Evolutionary conservation across 2,113 vertebrate genomes (phyloP), one percentile per base, ranked within the genome.

Genomic region (Setophaga kirtlandii): DNA sequence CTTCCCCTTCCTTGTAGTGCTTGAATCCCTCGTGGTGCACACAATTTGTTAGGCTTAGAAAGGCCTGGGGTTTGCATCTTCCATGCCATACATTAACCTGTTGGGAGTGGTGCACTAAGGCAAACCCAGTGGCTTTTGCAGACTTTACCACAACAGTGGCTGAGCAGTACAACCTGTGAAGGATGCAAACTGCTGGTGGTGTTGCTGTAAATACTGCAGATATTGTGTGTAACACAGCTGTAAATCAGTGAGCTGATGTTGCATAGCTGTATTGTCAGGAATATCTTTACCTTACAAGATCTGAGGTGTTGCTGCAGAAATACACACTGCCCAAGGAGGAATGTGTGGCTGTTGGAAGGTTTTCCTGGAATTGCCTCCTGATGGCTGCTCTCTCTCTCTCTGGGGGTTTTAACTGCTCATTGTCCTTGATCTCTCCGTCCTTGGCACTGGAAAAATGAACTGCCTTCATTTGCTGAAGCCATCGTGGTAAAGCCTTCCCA

Each of bases 141-240:
- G 73, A 47, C 27, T 12, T 59, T 47, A 25, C n/a, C 0, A 0
- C 62, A 53, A 2, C 0, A 1, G 31, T 42, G 55, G 39, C 80
- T 79, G 20, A 17, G 56, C 27, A 33, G 22, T 42, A 5, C 11
- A 49, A 78, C 35, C 41, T 64, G 47, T 63, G 58, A 79, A 49
- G 2, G 4, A 9, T 52, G 27, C 31, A 35, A 28, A 37, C 16
- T 39, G 59, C 28, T 30, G 55, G 17, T 86, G 56, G 8, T 12
- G 7, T 19, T 76, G 31, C 3, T 70, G 50, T 65, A 63, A 60
- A 47, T 47, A 2, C 60, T 60, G 41, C 47, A 78, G 35, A 7
- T 49, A 25, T 11, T 78, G 53, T 35, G 17, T 87, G 25, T 50
- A 44, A 17, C 10, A 4, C 31, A 71, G 49, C 6, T 76, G 46